phyloP scores from a whole-genome alignment of 2,797 vertebrate genomes.

The Gambusia yucatana region DNA sequence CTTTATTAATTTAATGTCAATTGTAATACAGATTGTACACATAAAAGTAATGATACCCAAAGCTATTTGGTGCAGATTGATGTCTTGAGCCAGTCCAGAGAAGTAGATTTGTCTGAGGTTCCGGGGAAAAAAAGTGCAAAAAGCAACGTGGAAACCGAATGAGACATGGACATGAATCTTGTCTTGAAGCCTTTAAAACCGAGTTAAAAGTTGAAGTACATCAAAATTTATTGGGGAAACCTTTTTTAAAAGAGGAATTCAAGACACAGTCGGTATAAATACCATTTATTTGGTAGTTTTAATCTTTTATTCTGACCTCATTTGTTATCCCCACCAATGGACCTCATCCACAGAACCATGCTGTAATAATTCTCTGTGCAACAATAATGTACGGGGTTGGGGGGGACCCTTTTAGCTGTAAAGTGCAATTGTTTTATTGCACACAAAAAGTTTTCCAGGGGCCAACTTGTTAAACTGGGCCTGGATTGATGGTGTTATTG shows the following conservation, averaged over 20 bases:
- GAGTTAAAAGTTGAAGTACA: not conserved
- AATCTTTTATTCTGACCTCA: conserved; percentile 7
- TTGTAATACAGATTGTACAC: not conserved
- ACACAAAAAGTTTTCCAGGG: conserved; percentile 38
- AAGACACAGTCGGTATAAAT: not conserved
- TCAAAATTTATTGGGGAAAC: not conserved
- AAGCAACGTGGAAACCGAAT: not conserved
- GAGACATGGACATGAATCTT: not conserved
- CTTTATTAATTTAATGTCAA: not conserved
- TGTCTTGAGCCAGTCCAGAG: not conserved
- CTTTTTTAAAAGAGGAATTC: not conserved
- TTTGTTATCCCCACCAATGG: not conserved
- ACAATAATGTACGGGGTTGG: not conserved
- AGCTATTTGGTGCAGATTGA: not conserved
- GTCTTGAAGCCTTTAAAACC: not conserved
- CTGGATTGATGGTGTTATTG: conserved; percentile 70
- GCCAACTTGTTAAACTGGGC: conserved; percentile 45
- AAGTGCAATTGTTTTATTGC: conserved; percentile 27
- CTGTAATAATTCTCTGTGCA: conserved; percentile 6
- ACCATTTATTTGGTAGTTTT: not conserved
- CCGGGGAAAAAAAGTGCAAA: not conserved
- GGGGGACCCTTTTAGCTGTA: not conserved
- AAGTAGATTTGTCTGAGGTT: not conserved
- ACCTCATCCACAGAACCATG: conserved; percentile 1
- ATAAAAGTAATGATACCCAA: not conserved